phyloP scores from a whole-genome alignment of 2,888 invertebrate species.

The Nomada goodeniana region DNA sequence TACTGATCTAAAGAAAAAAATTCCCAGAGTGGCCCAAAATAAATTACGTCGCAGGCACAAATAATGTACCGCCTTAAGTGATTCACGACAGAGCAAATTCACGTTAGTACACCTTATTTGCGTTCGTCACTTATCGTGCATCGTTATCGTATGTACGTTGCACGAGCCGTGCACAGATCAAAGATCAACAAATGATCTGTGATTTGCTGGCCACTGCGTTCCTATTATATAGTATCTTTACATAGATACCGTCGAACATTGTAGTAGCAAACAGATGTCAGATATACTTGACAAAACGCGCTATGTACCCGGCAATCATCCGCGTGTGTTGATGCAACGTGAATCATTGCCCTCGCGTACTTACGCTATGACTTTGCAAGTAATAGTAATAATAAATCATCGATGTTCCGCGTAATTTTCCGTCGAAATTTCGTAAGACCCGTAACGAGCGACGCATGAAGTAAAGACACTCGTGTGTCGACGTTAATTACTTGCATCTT shows the following conservation, averaged over 20 bases:
- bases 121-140: conserved; percentile 27
- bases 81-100: conserved; percentile 19
- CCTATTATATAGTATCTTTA: conserved; percentile 17
- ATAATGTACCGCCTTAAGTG: too few relatives aligned
- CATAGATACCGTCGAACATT: conserved; percentile 15
- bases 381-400: conserved; percentile 12
- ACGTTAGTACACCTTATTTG: conserved; percentile 34
- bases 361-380: not conserved
- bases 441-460: conserved; percentile 20
- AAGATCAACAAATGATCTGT: conserved; percentile 58
- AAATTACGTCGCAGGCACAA: too few relatives aligned
- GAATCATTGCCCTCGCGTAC: too few relatives aligned
- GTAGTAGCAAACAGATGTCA: conserved; percentile 35
- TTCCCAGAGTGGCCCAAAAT: too few relatives aligned
- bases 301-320: not conserved
- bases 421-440: conserved; percentile 21
- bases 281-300: conserved; percentile 52
- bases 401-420: conserved; percentile 6
- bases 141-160: conserved; percentile 36
- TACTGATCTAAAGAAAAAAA: too few relatives aligned
- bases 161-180: conserved; percentile 44
- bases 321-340: not conserved
- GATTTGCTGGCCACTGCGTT: conserved; percentile 51
- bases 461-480: conserved; percentile 22
- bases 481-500: conserved; percentile 44